Evolutionary conservation across 2,797 vertebrate genomes (phyloP).

Genomic region (Lutjanus campechanus): DNA sequence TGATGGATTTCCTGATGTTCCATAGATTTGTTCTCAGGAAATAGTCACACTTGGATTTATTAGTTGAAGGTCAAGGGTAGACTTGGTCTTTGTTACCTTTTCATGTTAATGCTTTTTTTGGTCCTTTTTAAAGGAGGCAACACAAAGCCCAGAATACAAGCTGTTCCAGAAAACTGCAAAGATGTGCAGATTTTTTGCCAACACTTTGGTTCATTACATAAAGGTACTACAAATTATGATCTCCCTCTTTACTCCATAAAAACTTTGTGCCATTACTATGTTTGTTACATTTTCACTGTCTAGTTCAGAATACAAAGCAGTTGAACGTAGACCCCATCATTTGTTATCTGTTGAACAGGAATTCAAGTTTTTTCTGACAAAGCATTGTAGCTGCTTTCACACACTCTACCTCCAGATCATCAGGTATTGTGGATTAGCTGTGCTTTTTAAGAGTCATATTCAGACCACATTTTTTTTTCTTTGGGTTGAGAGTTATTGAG

Average conservation of each 20-base stretch:
- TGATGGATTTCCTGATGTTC: constrained; percentile 12
- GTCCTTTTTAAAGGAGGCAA: constrained; percentile 82
- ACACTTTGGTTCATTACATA: constrained; percentile 94
- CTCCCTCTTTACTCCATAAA: background rate
- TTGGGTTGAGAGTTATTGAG: background rate
- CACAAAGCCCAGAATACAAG: constrained; percentile 86
- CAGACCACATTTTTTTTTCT: background rate
- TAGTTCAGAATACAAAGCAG: background rate
- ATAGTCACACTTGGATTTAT: background rate
- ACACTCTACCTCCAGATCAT: constrained; percentile 91
- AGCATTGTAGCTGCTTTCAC: constrained; percentile 87
- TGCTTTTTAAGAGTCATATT: background rate
- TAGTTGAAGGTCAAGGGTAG: constrained; percentile 1
- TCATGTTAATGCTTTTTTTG: constrained; percentile 35
- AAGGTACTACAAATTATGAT: constrained; percentile 85
- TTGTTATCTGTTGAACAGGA: constrained; percentile 83
- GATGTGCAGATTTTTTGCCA: constrained; percentile 95
- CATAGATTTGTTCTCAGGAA: background rate
- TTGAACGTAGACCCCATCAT: background rate
- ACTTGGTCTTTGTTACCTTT: background rate
- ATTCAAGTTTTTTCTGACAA: constrained; percentile 90
- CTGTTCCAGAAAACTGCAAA: constrained; percentile 95
- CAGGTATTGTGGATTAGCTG: constrained; percentile 83
- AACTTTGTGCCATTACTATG: background rate
- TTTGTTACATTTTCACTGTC: background rate